Evolutionary conservation across 2,113 vertebrate species (phyloP), one percentile per base, ranked within the genome.

Genomic region (Hymenochirus boettgeri): DNA sequence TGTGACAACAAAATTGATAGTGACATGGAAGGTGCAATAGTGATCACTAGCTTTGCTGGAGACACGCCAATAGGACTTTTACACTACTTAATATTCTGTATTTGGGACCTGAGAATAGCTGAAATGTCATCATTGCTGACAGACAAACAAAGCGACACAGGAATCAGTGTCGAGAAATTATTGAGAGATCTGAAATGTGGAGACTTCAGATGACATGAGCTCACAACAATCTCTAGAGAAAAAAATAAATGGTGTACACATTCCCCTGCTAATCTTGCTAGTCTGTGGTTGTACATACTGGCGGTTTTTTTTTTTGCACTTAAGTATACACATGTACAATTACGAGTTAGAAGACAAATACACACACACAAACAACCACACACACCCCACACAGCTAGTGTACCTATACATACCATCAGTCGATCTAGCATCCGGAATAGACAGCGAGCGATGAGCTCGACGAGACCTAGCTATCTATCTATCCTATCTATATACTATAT

Each of bases 161-260:
- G 60, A 60, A 53, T 60, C 65, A 53, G 65, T 23, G 57, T 53
- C 59, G 23, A 53, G 48, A 60, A 60, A 59, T 59, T 48, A 60
- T 60, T 52, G 65, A 59, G 56, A 69, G 57, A 69, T 47, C 57
- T 69, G 37, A 50, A 60, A 69, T 7, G 51, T 69, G 65, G 65
- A 15, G 21, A 31, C 56, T 52, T 69, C 65, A 56, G 60, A 35
- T n/a, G n/a, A n/a, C n/a, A n/a, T n/a, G n/a, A n/a, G n/a, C n/a
- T n/a, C n/a, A n/a, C n/a, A n/a, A n/a, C n/a, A n/a, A n/a, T n/a
- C n/a, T n/a, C n/a, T n/a, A n/a, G n/a, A 56, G 60, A 35, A 37
- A 69, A 69, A 69, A 69, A 69, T 69, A 69, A 69, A 69, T 69
- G 62, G 62, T 64, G 65, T 60, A 60, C 65, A 69, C 56, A 69